These are phyloP conservation scores for Sarcophilus harrisii DNA, from an alignment of 2,797 vertebrate species.

Conservation along the genomic window DNA sequence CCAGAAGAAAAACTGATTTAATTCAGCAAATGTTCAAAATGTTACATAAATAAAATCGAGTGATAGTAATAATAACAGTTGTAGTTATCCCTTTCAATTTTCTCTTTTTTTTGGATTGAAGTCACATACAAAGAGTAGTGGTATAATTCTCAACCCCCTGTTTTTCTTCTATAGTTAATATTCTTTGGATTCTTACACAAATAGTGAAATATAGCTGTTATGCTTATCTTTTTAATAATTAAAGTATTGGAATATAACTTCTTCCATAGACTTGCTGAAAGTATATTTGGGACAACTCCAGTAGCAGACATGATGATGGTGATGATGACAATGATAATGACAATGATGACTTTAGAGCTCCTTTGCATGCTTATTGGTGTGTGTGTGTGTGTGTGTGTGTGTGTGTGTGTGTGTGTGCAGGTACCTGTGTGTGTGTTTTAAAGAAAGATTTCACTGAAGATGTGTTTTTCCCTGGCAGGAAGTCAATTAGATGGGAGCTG, in stretches of 20 bases:
- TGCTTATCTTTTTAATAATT: background rate
- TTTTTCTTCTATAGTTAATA: background rate
- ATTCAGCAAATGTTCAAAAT: background rate
- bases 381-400: background rate
- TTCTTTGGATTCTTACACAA: background rate
- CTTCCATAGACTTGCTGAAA: background rate
- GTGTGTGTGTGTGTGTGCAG: background rate
- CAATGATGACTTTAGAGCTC: background rate
- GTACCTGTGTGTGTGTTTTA: background rate
- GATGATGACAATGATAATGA: background rate
- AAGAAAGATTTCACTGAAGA: background rate
- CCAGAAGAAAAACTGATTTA: background rate
- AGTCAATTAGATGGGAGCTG: conserved; percentile 57
- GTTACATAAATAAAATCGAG: background rate
- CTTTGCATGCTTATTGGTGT: background rate
- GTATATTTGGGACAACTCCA: background rate
- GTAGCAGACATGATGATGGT: background rate
- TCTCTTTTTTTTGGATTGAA: background rate
- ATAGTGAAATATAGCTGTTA: background rate
- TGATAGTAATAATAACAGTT: background rate
- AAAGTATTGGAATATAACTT: background rate
- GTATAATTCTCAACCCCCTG: background rate
- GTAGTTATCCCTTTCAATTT: background rate
- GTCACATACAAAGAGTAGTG: background rate
- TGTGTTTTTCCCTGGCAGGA: conserved; percentile 19